Conservation (phyloP, 2,797 vertebrate genomes). For the Mastacembelus armatus region DNA sequence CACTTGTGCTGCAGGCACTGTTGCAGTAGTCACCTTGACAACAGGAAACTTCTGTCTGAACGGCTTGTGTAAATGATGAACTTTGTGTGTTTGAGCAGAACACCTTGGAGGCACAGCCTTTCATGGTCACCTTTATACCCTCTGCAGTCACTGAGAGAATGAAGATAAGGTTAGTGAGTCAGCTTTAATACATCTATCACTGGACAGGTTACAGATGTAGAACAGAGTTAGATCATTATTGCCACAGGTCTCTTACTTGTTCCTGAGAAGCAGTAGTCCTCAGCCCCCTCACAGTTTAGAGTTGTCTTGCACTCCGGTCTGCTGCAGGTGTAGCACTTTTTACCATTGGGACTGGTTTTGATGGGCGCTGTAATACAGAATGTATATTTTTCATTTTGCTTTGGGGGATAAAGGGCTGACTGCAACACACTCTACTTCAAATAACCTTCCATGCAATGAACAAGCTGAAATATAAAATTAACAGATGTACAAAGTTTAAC, state of each 20-base stretch:
- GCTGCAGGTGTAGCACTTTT: constrained; percentile 59
- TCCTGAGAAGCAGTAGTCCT: constrained; percentile 60
- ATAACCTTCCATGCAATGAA: too few relatives aligned
- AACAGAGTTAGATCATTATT: neutral
- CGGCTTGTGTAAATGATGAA: fast-evolving
- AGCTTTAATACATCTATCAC: neutral
- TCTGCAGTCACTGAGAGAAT: neutral
- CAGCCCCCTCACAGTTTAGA: constrained; percentile 45
- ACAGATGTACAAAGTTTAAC: too few relatives aligned
- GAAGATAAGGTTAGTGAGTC: neutral
- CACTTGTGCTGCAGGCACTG: constrained; percentile 20
- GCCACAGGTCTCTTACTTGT: constrained; percentile 38
- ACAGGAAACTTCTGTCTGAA: constrained; percentile 1
- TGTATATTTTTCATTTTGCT: neutral
- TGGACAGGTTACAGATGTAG: too few relatives aligned
- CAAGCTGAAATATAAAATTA: too few relatives aligned
- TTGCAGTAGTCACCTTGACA: constrained; percentile 69
- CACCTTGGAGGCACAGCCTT: constrained; percentile 60
- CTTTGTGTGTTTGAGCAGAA: fast-evolving
- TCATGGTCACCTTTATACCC: fast-evolving
- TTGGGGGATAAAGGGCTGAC: neutral
- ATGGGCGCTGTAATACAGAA: constrained; percentile 20
- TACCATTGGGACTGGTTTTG: constrained; percentile 42
- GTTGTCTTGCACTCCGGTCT: constrained; percentile 11
- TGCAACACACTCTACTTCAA: neutral